A percentile compares a stretch with the other conserved stretches of the same genome.
phyloP scores from a whole-genome alignment of 53 echinoderm and acorn worm genomes.

The Echinometra lucunter region DNA sequence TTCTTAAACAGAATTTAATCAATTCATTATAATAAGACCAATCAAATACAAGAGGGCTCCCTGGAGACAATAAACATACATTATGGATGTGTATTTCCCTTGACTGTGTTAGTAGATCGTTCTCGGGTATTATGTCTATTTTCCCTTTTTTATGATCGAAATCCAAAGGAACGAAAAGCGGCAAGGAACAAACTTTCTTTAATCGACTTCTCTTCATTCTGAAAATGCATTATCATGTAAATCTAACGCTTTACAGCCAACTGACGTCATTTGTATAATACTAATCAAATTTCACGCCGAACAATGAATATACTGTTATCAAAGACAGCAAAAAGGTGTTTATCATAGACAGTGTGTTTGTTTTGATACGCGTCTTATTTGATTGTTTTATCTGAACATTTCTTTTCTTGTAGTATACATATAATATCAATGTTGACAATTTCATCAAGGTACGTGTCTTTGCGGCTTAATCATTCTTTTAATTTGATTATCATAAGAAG shows the following conservation, averaged over 20 bases:
- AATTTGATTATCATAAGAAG: not conserved
- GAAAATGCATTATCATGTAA: not conserved
- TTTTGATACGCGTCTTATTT: conserved; percentile 12
- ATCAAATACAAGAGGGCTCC: no score
- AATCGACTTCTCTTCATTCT: not conserved
- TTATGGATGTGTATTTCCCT: no score
- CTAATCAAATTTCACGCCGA: not conserved
- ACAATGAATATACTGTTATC: no score
- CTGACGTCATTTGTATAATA: not conserved
- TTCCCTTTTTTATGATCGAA: no score
- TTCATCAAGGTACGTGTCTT: not conserved
- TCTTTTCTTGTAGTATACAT: conserved; percentile 16
- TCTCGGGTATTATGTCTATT: no score
- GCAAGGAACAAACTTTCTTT: no score
- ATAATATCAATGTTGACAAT: not conserved
- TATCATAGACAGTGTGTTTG: not conserved
- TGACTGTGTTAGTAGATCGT: no score
- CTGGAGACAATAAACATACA: no score
- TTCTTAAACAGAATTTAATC: no score
- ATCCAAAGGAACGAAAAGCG: no score
- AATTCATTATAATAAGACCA: no score
- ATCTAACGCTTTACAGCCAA: not conserved
- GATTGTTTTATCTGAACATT: conserved; percentile 30
- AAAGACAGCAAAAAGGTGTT: no score
- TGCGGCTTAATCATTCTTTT: not conserved